phyloP scores from a whole-genome alignment of 2,888 invertebrate species.

The Drosophila anomalipes region DNA sequence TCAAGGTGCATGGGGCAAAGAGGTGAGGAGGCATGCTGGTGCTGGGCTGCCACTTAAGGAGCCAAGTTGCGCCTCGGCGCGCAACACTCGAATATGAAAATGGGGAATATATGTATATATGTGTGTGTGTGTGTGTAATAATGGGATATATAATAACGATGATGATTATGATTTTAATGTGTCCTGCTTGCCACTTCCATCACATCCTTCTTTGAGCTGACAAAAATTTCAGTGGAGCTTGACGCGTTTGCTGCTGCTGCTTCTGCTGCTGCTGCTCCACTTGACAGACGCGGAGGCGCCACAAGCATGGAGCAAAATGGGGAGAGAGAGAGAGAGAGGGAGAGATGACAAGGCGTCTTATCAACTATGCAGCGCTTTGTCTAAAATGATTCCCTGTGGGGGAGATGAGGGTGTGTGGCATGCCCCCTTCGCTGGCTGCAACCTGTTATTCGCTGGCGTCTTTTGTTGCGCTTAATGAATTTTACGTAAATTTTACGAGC shows the following conservation, averaged over 20 bases:
- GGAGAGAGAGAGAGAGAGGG: not conserved
- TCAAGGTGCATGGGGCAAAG: constrained; percentile 9
- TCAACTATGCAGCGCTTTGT: constrained; percentile 79
- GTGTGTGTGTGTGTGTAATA: not conserved
- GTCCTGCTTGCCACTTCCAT: constrained; percentile 45
- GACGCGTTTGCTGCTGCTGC: constrained; percentile 40
- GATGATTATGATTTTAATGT: constrained; percentile 20
- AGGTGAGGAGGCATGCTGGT: not conserved
- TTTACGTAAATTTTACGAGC: constrained; percentile 81
- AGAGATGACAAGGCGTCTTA: constrained; percentile 62
- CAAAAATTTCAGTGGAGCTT: constrained; percentile 67
- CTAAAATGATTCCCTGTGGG: constrained; percentile 61
- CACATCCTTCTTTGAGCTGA: constrained; percentile 63
- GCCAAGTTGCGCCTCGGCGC: constrained; percentile 51
- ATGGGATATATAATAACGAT: constrained; percentile 21
- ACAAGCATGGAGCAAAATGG: not conserved
- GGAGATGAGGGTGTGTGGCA: constrained; percentile 6
- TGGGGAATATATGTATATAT: not conserved
- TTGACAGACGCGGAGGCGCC: constrained; percentile 51
- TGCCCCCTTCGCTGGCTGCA: constrained; percentile 43
- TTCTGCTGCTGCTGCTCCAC: constrained; percentile 36
- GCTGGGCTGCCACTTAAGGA: constrained; percentile 46
- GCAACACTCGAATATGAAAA: constrained; percentile 32
- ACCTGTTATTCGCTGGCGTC: constrained; percentile 62
- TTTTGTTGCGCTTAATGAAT: constrained; percentile 81